These are phyloP conservation scores for Metridium senile DNA, from an alignment of 92 coral and sea anemone species.

Conservation along the genomic window DNA sequence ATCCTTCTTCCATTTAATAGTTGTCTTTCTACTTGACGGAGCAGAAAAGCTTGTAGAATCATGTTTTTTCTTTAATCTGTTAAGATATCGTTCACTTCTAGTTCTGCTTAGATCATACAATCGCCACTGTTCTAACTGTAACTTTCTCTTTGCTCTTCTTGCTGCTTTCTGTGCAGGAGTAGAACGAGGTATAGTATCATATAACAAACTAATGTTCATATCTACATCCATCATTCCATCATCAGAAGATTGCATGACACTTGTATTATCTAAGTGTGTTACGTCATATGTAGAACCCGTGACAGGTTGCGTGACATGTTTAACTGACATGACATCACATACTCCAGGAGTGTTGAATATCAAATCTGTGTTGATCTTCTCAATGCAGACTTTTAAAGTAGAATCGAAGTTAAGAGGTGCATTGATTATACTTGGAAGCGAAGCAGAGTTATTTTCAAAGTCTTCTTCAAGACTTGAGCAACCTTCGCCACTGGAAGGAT, in stretches of 20 bases:
- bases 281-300: background rate
- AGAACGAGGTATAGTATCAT: constrained; percentile 78
- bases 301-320: constrained; percentile 5
- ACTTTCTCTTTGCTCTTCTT: constrained; percentile 55
- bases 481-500: too few relatives aligned
- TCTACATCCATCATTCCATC: background rate
- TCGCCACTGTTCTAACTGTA: constrained; percentile 72
- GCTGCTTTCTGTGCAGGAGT: constrained; percentile 66
- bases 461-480: too few relatives aligned
- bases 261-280: background rate
- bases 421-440: background rate
- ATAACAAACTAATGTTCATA: constrained; percentile 51
- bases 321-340: background rate
- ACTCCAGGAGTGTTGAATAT: background rate
- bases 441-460: too few relatives aligned
- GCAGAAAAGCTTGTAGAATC: background rate
- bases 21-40: background rate
- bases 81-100: constrained; percentile 60
- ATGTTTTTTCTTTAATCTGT: constrained; percentile 11
- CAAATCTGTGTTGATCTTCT: background rate
- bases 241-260: constrained; percentile 4
- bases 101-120: constrained; percentile 46
- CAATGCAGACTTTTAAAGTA: background rate
- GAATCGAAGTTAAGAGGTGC: constrained; percentile 5
- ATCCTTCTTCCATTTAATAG: constrained; percentile 5